phyloP scores from a whole-genome alignment of 2,797 vertebrate genomes.

The Tapirus indicus region DNA sequence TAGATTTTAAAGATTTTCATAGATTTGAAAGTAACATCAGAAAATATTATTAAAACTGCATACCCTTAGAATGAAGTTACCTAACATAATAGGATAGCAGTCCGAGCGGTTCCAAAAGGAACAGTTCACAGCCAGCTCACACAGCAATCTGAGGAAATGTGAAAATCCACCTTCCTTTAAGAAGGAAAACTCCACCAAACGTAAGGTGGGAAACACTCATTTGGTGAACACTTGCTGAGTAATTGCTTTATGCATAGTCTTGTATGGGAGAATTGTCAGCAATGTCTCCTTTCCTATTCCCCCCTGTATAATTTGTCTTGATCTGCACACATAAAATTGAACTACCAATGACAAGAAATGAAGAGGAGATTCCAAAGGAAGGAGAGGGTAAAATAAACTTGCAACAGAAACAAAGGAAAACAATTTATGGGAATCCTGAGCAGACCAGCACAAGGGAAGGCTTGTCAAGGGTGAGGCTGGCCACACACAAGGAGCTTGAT shows the following conservation, averaged over 20 bases:
- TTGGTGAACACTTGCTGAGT: neutral
- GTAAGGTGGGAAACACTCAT: neutral
- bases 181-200: neutral
- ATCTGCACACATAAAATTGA: neutral
- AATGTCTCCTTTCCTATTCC: neutral
- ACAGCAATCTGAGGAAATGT: neutral
- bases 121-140: neutral
- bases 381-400: neutral
- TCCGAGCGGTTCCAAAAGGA: neutral
- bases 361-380: neutral
- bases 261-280: neutral
- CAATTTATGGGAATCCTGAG: neutral
- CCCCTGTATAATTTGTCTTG: neutral
- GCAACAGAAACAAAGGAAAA: neutral
- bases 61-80: neutral
- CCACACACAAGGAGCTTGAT: neutral
- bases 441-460: neutral
- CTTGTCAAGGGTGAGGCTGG: neutral
- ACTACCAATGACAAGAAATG: neutral
- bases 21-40: neutral
- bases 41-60: neutral
- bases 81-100: neutral
- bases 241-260: neutral
- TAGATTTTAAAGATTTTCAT: neutral
- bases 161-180: neutral